Percentiles rank a stretch among this genome's conserved stretches.
Conservation (phyloP, 2,888 invertebrate genomes). For the Coenonympha arcania region DNA sequence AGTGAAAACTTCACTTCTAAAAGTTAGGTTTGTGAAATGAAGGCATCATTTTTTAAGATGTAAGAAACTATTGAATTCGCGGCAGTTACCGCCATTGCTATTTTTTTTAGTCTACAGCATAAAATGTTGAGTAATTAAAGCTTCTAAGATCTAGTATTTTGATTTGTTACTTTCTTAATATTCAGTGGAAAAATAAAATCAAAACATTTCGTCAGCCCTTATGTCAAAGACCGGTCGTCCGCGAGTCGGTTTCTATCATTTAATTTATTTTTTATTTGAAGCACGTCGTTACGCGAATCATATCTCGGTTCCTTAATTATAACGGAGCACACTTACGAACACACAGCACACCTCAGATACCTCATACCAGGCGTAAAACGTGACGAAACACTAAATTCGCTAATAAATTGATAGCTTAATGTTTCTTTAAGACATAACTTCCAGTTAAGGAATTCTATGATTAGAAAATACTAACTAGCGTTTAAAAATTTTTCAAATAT, state of each 20-base stretch:
- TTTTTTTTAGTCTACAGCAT: no score
- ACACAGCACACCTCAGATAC: neutral
- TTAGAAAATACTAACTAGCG: no score
- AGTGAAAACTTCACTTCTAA: no score
- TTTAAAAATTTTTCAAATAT: no score
- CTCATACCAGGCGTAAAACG: neutral
- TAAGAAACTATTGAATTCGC: no score
- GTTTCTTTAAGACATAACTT: neutral
- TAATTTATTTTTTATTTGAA: constrained; percentile 27
- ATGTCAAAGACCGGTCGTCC: constrained; percentile 16
- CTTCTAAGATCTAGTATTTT: no score
- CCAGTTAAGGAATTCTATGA: neutral
- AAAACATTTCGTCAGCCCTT: neutral
- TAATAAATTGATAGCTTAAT: neutral
- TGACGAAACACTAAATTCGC: constrained; percentile 5
- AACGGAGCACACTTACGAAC: constrained; percentile 3
- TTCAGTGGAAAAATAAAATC: no score
- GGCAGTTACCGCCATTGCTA: no score
- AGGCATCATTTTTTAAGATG: no score
- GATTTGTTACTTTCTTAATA: no score
- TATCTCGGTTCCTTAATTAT: constrained; percentile 13
- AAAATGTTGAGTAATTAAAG: no score
- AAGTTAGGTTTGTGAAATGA: no score
- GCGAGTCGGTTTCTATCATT: constrained; percentile 28
- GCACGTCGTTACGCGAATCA: constrained; percentile 24